Percentiles rank a stretch among this genome's conserved stretches.
Evolutionary conservation across 2,797 vertebrate genomes (phyloP).

Genomic region (Gymnoscopelus braueri): DNA sequence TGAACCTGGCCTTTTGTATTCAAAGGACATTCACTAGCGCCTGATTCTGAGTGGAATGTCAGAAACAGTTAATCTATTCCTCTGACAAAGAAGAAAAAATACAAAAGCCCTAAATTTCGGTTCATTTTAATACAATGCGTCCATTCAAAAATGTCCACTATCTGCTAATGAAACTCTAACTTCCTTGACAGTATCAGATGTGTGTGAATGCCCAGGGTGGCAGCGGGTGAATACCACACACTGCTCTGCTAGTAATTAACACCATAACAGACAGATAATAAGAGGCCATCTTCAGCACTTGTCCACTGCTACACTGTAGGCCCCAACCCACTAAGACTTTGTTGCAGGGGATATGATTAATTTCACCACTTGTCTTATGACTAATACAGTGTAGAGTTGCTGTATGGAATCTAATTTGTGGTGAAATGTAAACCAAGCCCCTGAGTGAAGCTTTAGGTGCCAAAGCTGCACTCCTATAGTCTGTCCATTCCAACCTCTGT

Average conservation of each 20-base stretch:
- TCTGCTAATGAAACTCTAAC: conserved; percentile 37
- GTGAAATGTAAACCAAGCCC: conserved; percentile 37
- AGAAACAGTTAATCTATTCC: conserved; percentile 1
- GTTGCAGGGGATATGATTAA: conserved; percentile 35
- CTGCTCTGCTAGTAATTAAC: conserved; percentile 27
- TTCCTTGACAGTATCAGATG: conserved; percentile 41
- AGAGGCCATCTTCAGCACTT: conserved; percentile 47
- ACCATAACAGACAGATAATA: conserved; percentile 43
- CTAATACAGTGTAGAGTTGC: conserved; percentile 26
- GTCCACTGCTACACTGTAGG: conserved; percentile 1
- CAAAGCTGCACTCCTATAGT: conserved; percentile 24
- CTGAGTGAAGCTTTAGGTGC: conserved; percentile 22
- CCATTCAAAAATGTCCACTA: conserved; percentile 24
- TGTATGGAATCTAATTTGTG: conserved; percentile 25
- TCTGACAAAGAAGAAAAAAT: neutral
- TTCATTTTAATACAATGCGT: conserved; percentile 14
- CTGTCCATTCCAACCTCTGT: conserved; percentile 63
- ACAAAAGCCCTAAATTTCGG: conserved; percentile 2
- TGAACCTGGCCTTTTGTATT: conserved; percentile 50
- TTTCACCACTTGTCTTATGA: conserved; percentile 37
- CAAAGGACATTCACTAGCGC: conserved; percentile 41
- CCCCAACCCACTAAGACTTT: conserved; percentile 6
- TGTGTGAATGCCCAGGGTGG: conserved; percentile 53
- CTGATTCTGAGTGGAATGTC: conserved; percentile 29
- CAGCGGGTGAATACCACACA: conserved; percentile 38